These are phyloP conservation scores for Rutilus rutilus DNA, from an alignment of 2,113 vertebrate genomes.

Conservation along the genomic window DNA sequence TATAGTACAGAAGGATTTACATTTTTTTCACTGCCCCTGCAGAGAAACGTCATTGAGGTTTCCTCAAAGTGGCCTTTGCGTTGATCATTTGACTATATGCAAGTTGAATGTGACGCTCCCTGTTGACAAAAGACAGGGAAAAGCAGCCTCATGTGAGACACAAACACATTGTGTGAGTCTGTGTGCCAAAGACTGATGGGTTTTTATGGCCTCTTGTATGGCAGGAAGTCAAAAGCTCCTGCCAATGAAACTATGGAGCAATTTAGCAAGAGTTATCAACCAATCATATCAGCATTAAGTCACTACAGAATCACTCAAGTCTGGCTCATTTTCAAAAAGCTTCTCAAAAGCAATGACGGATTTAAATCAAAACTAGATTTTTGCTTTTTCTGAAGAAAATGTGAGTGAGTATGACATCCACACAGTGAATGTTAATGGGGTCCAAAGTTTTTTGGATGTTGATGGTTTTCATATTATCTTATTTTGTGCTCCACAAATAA, in stretches of 20 bases:
- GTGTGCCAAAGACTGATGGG: not conserved
- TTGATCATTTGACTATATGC: slow-evolving; percentile 24
- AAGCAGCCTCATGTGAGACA: not conserved
- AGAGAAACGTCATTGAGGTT: not conserved
- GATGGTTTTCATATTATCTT: not conserved
- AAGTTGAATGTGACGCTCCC: slow-evolving; percentile 14
- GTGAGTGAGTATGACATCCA: not conserved
- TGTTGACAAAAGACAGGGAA: not conserved
- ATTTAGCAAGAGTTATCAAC: slow-evolving; percentile 73
- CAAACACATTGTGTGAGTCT: not conserved
- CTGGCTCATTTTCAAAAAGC: not conserved
- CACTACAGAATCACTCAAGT: not conserved
- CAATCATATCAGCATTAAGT: slow-evolving; percentile 65
- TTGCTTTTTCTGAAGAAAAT: not conserved
- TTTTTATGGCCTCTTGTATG: slow-evolving; percentile 5
- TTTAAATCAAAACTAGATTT: not conserved
- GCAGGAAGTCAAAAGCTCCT: slow-evolving; percentile 22
- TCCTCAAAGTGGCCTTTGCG: not conserved
- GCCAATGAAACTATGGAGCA: slow-evolving; percentile 54
- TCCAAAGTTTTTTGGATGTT: not conserved
- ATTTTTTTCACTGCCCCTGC: not conserved
- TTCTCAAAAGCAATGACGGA: not conserved
- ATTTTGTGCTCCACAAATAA: not conserved
- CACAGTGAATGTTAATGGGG: not conserved
- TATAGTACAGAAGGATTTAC: not conserved